Evolutionary conservation across 2,113 vertebrate species (phyloP), one percentile per base, ranked within the genome.

Genomic region (Syngnathus typhle): DNA sequence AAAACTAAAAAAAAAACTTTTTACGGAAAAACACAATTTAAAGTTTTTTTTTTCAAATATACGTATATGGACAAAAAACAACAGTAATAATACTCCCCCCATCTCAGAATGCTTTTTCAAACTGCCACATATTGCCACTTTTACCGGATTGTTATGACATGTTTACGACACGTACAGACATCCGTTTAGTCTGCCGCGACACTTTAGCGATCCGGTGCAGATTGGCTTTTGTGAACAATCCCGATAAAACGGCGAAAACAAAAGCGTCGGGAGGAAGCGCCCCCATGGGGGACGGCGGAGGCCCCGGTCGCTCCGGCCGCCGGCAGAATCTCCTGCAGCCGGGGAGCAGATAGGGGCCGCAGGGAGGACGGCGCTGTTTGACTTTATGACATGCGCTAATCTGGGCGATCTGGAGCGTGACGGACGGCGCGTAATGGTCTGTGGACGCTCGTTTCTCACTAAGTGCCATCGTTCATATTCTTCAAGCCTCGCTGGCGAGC

Each of bases 401-500:
- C 68, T 47, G 69, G 55, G 55, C 67, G 44, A 75, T 77, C 37
- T 58, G n/a, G 68, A 38, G n/a, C 13, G 5, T 75, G 80, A 84
- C 60, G 41, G 83, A 84, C 55, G 71, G 32, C 11, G 69, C 72
- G 76, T 83, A 87, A 89, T 89, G 85, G 70, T 70, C 65, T 84
- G 84, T 80, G 79, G 77, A 83, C 18, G 74, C 77, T 68, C 75
- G 82, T 71, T 85, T 84, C 85, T 89, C 84, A 82, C 85, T 89
- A 88, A 89, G 83, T 87, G 80, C 88, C 86, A 89, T 88, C 85
- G 84, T 81, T 91, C 88, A 88, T 84, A 73, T 69, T 49, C 70
- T 86, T 88, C 76, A 87, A 69, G 82, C 74, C 70, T 84, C 77
- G 10, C 74, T 74, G 74, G 56, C 78, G 27, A 36, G 23, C 27